A percentile compares a stretch with the other conserved stretches of the same genome.
These are phyloP conservation scores for Sphaerophoria rueppellii DNA, from an alignment of 2,888 invertebrate genomes.

Conservation along the genomic window DNA sequence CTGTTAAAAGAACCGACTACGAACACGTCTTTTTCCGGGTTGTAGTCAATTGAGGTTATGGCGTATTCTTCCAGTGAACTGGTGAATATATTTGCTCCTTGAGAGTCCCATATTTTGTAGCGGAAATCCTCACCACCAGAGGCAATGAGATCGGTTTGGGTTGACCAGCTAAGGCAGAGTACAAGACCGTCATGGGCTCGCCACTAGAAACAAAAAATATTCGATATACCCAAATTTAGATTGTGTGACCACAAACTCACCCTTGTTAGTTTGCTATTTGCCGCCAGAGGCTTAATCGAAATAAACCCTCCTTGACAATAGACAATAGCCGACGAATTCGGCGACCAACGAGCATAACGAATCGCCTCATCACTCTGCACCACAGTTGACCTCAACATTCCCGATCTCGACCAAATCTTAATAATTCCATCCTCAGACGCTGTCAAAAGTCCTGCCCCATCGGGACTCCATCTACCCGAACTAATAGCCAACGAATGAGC, in stretches of 20 bases:
- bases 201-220: constrained; percentile 86
- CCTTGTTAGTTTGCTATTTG: constrained; percentile 88
- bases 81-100: constrained; percentile 93
- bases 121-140: constrained; percentile 98
- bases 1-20: constrained; percentile 97
- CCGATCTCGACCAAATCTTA: constrained; percentile 98
- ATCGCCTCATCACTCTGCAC: constrained; percentile 92
- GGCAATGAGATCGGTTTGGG: constrained; percentile 93
- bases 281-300: constrained; percentile 88
- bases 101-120: constrained; percentile 94
- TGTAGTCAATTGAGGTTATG: constrained; percentile 95
- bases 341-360: constrained; percentile 92
- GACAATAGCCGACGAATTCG: constrained; percentile 87
- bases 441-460: constrained; percentile 96
- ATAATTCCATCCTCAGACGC: constrained; percentile 98
- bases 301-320: constrained; percentile 88
- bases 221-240: neutral
- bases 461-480: constrained; percentile 95
- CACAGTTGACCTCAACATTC: constrained; percentile 94
- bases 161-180: constrained; percentile 96
- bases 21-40: constrained; percentile 94
- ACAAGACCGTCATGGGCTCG: constrained; percentile 97
- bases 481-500: constrained; percentile 96
- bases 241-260: constrained; percentile 80
- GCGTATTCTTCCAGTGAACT: constrained; percentile 94